Base-by-base conservation (phyloP, 35 echinoderm and acorn worm genomes). In the Ophioderma brevispina region DNA sequence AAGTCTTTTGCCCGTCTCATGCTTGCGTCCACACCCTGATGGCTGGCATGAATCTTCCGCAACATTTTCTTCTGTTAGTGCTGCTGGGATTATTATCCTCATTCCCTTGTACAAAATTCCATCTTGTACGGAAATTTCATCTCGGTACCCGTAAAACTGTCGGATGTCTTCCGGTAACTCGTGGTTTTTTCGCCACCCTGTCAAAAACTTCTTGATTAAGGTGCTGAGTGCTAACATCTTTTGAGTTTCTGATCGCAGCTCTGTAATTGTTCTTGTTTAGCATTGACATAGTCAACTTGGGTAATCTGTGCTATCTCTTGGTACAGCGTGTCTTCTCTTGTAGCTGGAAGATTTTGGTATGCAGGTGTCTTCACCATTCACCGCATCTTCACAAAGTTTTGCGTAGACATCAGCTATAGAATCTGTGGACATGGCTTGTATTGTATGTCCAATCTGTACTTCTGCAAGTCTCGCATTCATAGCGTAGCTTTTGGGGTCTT, bases 401-500 rank as follows among this genome's bases (percentile, higher is more conserved):
- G 59, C 18, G 35, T 49, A 0, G 85, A 40, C 55, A 31, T 87
- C 90, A 35, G 83, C 77, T 3, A 87, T 79, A 23, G 33, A 77
- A 86, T 59, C 35, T 92, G 59, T 37, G 80, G 63, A 25, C 90
- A 82, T 36, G 82, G 82, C 23, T 87, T 78, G 39, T 92, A 87
- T 28, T 32, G 1, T 23, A 92, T 36, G 0, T 78, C 35, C 0
- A 86, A 79, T n/a, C 81, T 49, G 78, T 96, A 96, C 35, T 80
- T 96, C 77, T 93, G 86, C 13, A 93, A 33, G 2, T 81, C 32
- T 23, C 92, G 55, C 94, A 96, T 96, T 49, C 86, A 37, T 75
- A 92, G 94, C 10, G 93, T 79, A 18, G 75, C 31, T 42, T 93
- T 93, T 38, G 94, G 86, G 5, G 87, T 78, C 25, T 31, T 50